phyloP scores from a whole-genome alignment of 2,113 vertebrate genomes.

The Calidris pugnax region DNA sequence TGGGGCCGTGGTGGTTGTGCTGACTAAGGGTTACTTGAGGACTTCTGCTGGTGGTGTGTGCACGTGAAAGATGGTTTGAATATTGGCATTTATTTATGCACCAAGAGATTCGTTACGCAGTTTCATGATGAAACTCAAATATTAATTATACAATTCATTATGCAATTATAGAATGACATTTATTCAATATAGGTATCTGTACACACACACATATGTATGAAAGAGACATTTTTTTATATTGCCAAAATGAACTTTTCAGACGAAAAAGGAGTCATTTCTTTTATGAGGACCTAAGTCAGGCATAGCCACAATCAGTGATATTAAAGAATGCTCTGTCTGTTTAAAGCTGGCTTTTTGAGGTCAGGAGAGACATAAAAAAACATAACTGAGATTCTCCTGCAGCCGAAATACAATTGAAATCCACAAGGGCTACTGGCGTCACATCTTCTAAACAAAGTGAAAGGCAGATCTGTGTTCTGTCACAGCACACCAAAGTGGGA shows the following conservation, averaged over 20 bases:
- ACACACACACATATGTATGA: not conserved
- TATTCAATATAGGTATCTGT: not conserved
- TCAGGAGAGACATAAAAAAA: not conserved
- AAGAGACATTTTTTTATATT: not conserved
- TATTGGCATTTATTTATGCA: not conserved
- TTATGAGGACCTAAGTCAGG: not conserved
- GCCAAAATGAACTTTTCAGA: not conserved
- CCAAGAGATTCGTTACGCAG: not conserved
- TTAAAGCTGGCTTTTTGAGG: not conserved
- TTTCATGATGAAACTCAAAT: slow-evolving; percentile 12
- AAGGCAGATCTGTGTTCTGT: slow-evolving; percentile 7
- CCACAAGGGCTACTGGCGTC: not conserved
- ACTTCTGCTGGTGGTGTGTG: not conserved
- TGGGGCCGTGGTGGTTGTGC: not conserved
- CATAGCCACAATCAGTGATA: not conserved
- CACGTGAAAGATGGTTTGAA: not conserved
- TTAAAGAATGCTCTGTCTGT: not conserved
- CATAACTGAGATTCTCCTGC: not conserved
- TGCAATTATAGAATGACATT: not conserved
- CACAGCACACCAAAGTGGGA: not conserved
- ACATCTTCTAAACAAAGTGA: slow-evolving; percentile 23
- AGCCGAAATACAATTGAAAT: slow-evolving; percentile 30
- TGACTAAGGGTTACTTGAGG: not conserved
- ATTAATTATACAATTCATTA: not conserved
- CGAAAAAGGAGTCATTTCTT: not conserved